Evolutionary conservation across 2,888 invertebrate species (phyloP), one percentile per base, ranked within the genome.

Genomic region (Zaprionus lineosus): DNA sequence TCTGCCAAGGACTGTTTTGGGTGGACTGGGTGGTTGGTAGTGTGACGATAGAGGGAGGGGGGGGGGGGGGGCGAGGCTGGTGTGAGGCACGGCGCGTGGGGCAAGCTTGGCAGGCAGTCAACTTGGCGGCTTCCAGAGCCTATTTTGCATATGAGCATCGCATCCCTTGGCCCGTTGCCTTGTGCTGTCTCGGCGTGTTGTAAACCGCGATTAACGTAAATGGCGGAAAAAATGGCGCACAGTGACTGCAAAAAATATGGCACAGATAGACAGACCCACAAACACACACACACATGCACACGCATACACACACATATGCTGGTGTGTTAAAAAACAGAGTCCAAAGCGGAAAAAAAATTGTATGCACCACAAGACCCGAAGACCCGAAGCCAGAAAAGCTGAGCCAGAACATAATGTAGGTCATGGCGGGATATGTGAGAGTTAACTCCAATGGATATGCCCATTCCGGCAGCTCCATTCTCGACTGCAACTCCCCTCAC

Each of bases 161-260:
- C 33, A 36, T 39, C 61, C 34, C 41, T 43, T 63, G 39, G 47
- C 47, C 55, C 39, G 41, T 60, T 51, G 63, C 33, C 51, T 34
- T 19, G 29, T 50, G 51, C 55, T 59, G 73, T 73, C 55, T 53
- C 43, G 40, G 53, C 51, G 82, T 72, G 77, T 53, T 77, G 82
- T 82, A 77, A 78, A 78, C 82, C 77, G 72, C 77, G 82, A 78
- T 77, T 82, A 82, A 82, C 75, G 77, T 74, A 82, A 76, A 76
- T 76, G 60, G 76, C 82, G 63, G 59, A 75, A 73, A 63, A 73
- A 73, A 66, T 65, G 60, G 51, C 67, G 47, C 39, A 67, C 63
- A 67, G 61, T 46, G 41, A 44, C 48, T 24, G 57, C 36, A 21
- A 40, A 62, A 52, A 47, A 70, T 50, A 61, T 43, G 44, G 14